A percentile compares a stretch with the other conserved stretches of the same genome.
These are phyloP conservation scores for Procapra przewalskii DNA, from an alignment of 2,113 vertebrate species.

Conservation along the genomic window DNA sequence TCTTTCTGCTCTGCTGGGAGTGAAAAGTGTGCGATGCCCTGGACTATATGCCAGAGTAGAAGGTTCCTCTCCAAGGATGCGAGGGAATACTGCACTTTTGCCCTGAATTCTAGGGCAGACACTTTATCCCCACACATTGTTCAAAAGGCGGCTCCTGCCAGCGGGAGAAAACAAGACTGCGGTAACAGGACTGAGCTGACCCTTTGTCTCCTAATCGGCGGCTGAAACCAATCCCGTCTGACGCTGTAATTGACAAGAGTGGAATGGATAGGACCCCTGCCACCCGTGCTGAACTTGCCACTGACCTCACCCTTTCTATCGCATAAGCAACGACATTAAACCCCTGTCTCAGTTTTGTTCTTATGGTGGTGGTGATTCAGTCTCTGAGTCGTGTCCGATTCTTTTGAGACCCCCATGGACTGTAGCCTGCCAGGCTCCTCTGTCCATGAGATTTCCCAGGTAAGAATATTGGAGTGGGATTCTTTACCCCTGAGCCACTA, in stretches of 20 bases:
- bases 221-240: not conserved
- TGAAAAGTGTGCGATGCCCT: not conserved
- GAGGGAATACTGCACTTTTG: no score
- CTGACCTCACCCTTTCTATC: not conserved
- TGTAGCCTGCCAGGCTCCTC: not conserved
- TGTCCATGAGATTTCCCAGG: not conserved
- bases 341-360: not conserved
- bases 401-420: not conserved
- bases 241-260: not conserved
- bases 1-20: not conserved
- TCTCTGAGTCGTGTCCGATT: fast-evolving
- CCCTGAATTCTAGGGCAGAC: not conserved
- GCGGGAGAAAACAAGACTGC: not conserved
- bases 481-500: not conserved
- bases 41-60: not conserved
- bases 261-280: not conserved
- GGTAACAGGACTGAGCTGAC: not conserved
- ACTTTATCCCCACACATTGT: not conserved
- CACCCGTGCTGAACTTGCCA: no score
- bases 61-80: not conserved
- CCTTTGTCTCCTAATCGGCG: not conserved
- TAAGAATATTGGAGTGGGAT: not conserved
- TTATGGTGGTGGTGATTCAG: not conserved
- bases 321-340: not conserved
- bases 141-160: not conserved